Evolutionary conservation across 2,797 vertebrate genomes (phyloP).

Genomic region (Amblyopsis hoosieri): DNA sequence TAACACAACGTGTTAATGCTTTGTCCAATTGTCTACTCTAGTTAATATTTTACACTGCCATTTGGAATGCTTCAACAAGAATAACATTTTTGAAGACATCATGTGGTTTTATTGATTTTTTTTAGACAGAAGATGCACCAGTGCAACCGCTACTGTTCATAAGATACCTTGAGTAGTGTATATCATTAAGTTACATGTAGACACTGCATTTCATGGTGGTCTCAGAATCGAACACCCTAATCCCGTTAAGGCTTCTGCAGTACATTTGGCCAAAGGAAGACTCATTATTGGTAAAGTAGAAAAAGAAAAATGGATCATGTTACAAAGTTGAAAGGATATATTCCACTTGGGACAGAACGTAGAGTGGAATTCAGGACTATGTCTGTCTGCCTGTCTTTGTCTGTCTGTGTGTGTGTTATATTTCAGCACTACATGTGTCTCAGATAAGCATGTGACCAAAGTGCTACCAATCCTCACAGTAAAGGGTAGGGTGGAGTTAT

Average conservation of each 20-base stretch:
- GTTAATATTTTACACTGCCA: background rate
- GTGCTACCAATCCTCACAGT: too few species aligned
- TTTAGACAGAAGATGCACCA: conserved; percentile 49
- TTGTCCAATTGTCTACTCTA: too few species aligned
- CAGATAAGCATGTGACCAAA: too few species aligned
- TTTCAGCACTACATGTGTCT: too few species aligned
- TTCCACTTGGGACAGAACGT: background rate
- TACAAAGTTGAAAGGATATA: background rate
- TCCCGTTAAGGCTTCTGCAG: conserved; percentile 4
- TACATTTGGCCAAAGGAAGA: conserved; percentile 6
- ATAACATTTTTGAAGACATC: conserved; percentile 8
- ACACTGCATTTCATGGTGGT: conserved; percentile 2
- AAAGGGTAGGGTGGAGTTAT: too few species aligned
- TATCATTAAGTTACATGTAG: conserved; percentile 53
- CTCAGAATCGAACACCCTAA: background rate
- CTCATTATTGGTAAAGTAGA: conserved; percentile 1
- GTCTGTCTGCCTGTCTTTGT: too few species aligned
- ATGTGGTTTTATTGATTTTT: conserved; percentile 45
- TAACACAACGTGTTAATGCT: too few species aligned
- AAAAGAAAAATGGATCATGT: conserved; percentile 15
- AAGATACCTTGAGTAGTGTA: conserved; percentile 32
- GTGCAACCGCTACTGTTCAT: conserved; percentile 24
- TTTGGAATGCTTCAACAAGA: background rate
- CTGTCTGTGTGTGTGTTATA: too few species aligned
- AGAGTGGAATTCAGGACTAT: background rate